phyloP scores from a whole-genome alignment of 1,140 invertebrate species.

The Delia radicum region DNA sequence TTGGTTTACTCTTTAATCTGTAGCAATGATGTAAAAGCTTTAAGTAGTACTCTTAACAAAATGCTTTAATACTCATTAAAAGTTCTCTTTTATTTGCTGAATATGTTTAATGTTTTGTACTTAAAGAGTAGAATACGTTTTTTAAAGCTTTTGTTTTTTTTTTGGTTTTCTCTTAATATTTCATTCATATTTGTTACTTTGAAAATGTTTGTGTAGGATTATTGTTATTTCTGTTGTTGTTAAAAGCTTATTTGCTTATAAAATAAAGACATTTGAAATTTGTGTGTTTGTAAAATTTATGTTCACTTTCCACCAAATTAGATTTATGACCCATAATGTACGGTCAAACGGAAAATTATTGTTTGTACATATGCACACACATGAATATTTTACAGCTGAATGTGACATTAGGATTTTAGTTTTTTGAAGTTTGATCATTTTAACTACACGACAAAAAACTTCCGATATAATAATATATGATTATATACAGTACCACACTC shows the following conservation, averaged over 20 bases:
- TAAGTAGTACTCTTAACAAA: background rate
- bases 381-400: no score
- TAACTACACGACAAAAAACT: no score
- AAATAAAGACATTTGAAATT: constrained; percentile 1
- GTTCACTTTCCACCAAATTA: constrained; percentile 2
- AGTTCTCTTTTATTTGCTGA: background rate
- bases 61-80: background rate
- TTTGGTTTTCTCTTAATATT: background rate
- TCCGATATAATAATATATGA: no score
- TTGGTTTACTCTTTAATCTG: no score
- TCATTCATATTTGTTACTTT: background rate
- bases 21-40: background rate
- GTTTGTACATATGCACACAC: background rate
- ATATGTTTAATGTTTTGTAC: background rate
- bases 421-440: no score
- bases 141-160: background rate
- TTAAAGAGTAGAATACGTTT: background rate
- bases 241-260: background rate
- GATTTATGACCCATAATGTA: background rate
- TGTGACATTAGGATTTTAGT: no score
- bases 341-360: background rate
- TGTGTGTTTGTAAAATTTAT: background rate
- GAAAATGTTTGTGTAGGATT: background rate
- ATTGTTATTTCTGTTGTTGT: background rate
- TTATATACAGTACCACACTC: no score